Base-by-base conservation (phyloP, 2,797 vertebrate genomes). In the Hippocampus kuda region DNA sequence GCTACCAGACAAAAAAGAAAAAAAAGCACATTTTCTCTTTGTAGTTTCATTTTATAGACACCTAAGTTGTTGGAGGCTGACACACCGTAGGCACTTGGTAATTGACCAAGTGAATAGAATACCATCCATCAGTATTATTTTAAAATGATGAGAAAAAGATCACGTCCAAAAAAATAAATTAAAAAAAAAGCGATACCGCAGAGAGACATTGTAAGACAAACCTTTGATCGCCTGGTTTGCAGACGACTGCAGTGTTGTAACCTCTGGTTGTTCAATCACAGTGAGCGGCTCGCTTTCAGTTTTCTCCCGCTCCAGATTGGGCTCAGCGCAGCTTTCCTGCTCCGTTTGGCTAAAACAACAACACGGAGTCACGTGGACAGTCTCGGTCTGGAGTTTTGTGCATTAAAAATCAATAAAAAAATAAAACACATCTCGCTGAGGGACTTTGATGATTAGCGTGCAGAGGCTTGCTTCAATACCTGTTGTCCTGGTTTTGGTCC, bases 171-270 rank as follows among this genome's bases (percentile, higher is more conserved):
- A 34, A 34, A 34, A 34, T 5, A 34, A 34, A 27, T 1, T 1
- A 34, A 34, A 34, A 34, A 34, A 34, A 34, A 34, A 34, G 5
- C 6, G 34, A 34, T 34, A 34, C n/a, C n/a, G 11, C n/a, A 18
- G 30, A 68, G 51, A 22, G 16, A 60, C 15, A 54, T 16, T 8
- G 49, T 51, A 51, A 26, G 8, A 65, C n/a, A 4, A 48, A 92
- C 91, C 91, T 90, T 93, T 93, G 89, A 93, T 93, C 42, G 90
- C 91, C 80, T 88, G 89, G 83, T 89, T 93, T 74, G 88, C 82
- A 75, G 85, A 83, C 12, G 86, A 88, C 48, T 86, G 90, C 85
- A 89, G 87, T 74, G 87, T 84, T 67, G 83, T 84, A 72, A 88
- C 85, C 78, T 91, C 89, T 59, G 88, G 82, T 70, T 89, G 90